Evolutionary conservation across 2,113 vertebrate genomes (phyloP).

Genomic region (Setophaga kirtlandii): DNA sequence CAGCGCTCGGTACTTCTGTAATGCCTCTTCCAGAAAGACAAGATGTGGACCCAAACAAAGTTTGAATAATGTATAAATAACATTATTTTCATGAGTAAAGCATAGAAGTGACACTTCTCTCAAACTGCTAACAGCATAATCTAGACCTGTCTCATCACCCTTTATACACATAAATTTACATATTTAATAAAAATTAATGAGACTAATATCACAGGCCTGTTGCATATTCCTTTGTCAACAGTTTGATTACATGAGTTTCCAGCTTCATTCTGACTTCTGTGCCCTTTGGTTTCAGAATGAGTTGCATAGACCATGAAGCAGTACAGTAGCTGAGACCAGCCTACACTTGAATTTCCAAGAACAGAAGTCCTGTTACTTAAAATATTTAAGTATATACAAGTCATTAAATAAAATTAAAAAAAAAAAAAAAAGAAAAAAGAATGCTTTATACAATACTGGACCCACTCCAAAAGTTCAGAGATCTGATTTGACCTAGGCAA

Average conservation of each 20-base stretch:
- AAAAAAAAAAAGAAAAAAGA: no score
- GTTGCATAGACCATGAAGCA: accelerated
- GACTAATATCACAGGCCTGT: neutral
- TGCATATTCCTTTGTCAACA: neutral
- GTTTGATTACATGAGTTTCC: neutral
- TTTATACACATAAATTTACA: neutral
- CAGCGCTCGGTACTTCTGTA: neutral
- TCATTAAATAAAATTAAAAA: neutral
- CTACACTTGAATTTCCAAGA: neutral
- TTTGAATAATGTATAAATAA: neutral
- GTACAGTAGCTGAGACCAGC: neutral
- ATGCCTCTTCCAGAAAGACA: neutral
- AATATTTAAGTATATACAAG: neutral
- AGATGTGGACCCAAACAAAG: neutral
- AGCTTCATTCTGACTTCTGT: accelerated
- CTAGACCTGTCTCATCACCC: neutral
- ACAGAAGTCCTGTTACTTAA: constrained; percentile 15
- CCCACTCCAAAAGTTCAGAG: constrained; percentile 1
- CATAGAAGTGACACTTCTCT: neutral
- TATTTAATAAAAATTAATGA: neutral
- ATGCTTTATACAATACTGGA: constrained; percentile 43
- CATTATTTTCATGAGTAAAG: neutral
- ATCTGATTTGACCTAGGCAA: neutral
- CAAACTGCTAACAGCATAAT: accelerated
- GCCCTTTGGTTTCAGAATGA: neutral